Conservation (phyloP, 2,113 vertebrate species). For the Pipa parva region DNA sequence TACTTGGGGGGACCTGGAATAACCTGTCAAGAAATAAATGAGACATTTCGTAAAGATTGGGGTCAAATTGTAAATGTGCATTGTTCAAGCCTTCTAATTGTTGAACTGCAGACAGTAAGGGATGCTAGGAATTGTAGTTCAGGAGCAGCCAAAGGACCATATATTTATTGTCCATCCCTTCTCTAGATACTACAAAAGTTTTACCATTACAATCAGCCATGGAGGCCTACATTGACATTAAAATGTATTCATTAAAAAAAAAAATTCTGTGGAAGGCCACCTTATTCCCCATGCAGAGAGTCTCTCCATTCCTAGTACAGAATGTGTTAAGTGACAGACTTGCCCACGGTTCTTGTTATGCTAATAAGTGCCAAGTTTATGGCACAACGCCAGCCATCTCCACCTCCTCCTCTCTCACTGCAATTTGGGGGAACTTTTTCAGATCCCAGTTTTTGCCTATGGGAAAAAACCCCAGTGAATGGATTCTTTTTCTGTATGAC, state of each 20-base stretch:
- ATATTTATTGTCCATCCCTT: too few species aligned
- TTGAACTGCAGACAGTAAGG: too few species aligned
- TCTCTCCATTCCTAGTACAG: constrained; percentile 12
- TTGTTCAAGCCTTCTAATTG: too few species aligned
- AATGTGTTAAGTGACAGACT: constrained; percentile 24
- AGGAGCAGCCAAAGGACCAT: too few species aligned
- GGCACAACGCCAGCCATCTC: constrained; percentile 10
- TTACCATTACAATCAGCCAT: too few species aligned
- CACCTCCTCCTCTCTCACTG: constrained; percentile 18
- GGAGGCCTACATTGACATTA: too few species aligned
- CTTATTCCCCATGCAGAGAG: constrained; percentile 2
- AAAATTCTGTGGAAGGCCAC: not conserved
- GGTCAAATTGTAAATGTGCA: too few species aligned
- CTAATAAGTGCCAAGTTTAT: constrained; percentile 26
- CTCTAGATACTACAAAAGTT: too few species aligned
- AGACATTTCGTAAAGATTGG: too few species aligned
- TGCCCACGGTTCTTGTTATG: constrained; percentile 24
- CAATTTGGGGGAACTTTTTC: constrained; percentile 34
- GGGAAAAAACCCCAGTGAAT: constrained; percentile 40
- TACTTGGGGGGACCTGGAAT: too few species aligned
- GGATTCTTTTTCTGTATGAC: constrained; percentile 20
- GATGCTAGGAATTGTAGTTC: too few species aligned
- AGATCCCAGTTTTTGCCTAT: constrained; percentile 34
- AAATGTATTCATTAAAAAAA: not conserved
- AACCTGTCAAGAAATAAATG: too few species aligned